Conservation (phyloP, 2,888 invertebrate genomes). For the Leptinotarsa haldemani region DNA sequence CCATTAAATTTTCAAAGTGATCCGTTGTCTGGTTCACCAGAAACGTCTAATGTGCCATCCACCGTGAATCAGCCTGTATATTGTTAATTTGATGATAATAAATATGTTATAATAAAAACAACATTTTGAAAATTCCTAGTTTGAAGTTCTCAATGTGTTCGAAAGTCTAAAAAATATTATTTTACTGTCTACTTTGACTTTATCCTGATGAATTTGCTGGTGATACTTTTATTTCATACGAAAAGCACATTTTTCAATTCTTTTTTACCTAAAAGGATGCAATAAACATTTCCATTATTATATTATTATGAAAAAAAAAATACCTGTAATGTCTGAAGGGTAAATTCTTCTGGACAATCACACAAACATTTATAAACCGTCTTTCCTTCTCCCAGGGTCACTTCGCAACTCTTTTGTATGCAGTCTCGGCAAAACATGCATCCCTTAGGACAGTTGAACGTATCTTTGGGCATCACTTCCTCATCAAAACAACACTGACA, state of each 20-base stretch:
- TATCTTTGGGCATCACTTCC: constrained; percentile 66
- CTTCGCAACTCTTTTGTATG: constrained; percentile 62
- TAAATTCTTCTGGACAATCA: constrained; percentile 61
- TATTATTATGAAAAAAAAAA: constrained; percentile 1
- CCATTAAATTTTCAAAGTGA: too few species aligned
- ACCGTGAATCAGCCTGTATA: too few species aligned
- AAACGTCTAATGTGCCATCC: too few species aligned
- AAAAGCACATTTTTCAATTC: not conserved
- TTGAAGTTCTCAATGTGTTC: too few species aligned
- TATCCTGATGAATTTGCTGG: too few species aligned
- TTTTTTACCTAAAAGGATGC: not conserved
- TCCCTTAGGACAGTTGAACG: constrained; percentile 62
- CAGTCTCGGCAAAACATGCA: constrained; percentile 67
- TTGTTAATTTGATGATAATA: too few species aligned
- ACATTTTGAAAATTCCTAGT: too few species aligned
- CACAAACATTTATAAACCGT: constrained; percentile 65
- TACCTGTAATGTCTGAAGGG: constrained; percentile 59
- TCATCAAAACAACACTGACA: constrained; percentile 71
- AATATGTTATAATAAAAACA: too few species aligned
- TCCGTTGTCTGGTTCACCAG: too few species aligned
- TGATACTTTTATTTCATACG: too few species aligned
- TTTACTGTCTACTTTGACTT: too few species aligned
- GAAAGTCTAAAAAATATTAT: too few species aligned
- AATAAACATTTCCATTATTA: not conserved
- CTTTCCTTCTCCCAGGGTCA: constrained; percentile 63